A percentile compares a stretch with the other conserved stretches of the same genome.
Conservation (phyloP, 2,888 invertebrate genomes). For the Chydorus sphaericus region DNA sequence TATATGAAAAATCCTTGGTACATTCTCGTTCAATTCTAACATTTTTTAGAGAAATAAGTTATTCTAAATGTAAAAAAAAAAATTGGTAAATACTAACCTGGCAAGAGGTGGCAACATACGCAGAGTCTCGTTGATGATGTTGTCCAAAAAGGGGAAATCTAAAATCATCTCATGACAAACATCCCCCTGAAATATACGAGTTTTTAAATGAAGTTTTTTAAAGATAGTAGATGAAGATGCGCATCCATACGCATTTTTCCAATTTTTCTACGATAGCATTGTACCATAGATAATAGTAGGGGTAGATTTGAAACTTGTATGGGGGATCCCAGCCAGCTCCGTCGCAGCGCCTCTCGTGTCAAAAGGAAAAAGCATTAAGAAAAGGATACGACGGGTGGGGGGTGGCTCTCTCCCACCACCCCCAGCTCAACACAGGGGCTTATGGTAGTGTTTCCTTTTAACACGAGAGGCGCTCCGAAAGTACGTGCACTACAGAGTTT, state of each 20-base stretch:
- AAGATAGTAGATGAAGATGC: background rate
- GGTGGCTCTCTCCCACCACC: too few species aligned
- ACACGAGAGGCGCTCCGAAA: too few species aligned
- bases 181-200: constrained; percentile 3
- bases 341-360: too few species aligned
- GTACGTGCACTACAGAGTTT: too few species aligned
- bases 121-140: background rate
- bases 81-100: background rate
- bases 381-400: too few species aligned
- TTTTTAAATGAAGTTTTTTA: background rate
- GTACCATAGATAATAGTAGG: too few species aligned
- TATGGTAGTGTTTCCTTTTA: too few species aligned
- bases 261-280: constrained; percentile 7
- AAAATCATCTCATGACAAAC: background rate
- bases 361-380: too few species aligned
- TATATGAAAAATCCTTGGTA: background rate
- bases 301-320: too few species aligned
- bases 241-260: background rate
- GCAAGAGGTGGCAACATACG: background rate
- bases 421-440: too few species aligned
- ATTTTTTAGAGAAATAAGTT: too few species aligned
- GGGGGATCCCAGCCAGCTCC: too few species aligned
- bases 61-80: background rate
- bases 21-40: constrained; percentile 7
- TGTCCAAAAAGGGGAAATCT: background rate